Evolutionary conservation across 1,140 invertebrate genomes (phyloP), one percentile per base, ranked within the genome.

Genomic region (Drosophila erecta): DNA sequence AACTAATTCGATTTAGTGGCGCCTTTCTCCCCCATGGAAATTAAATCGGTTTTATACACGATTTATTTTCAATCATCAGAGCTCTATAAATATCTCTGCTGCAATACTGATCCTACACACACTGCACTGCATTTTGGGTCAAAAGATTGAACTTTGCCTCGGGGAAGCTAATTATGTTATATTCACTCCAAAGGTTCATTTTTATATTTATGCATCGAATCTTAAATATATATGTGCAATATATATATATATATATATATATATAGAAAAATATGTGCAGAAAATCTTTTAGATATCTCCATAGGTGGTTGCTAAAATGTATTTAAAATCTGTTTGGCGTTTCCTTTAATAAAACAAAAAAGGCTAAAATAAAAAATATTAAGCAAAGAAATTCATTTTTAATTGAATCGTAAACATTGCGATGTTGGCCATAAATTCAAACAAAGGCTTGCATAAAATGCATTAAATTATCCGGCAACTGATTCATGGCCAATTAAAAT

Each of bases 41-140:
- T 69, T 49, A 70, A 70, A 70, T 70, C 15, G 27, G 59, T 37
- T 67, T 64, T 51, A 65, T 65, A 38, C 35, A 37, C 64, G 46
- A 67, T 65, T 67, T 44, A 65, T 44, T 35, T 43, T 40, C 59
- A 51, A 67, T 43, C 35, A 20, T 27, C 64, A 17, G 20, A 10
- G 27, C 12, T 27, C 64, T 51, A 65, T 51, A 67, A 51, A 67
- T 67, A 65, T 15, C 37, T 51, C 10, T 35, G 20, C 10, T 51
- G 64, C 59, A 65, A 10, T 67, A 20, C 49, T 49, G 44, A 64
- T 14, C 27, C 37, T 12, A 15, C 14, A 22, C 30, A 8, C 30
- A 30, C 7, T 30, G 43, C 35, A n/a, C 7, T 27, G 64, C 64
- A 64, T 50, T 50, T 35, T 22, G 37, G 27, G 43, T 49, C 35